These are phyloP conservation scores for Maniola hyperantus DNA, from an alignment of 2,888 invertebrate genomes.

Conservation along the genomic window DNA sequence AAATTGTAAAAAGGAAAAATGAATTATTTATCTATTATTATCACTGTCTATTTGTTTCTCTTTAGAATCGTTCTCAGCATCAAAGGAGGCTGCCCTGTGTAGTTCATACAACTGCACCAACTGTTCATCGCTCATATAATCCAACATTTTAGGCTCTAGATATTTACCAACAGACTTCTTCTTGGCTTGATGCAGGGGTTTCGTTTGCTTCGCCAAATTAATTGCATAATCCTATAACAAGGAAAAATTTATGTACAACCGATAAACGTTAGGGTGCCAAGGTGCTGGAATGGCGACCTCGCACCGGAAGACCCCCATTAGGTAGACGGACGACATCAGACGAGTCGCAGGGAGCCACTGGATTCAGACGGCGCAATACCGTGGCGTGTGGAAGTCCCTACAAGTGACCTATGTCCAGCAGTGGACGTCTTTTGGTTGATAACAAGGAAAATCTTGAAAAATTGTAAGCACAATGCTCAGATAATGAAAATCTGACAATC, in stretches of 20 bases:
- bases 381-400: no score
- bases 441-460: no score
- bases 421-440: no score
- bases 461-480: no score
- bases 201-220: constrained; percentile 88
- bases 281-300: no score
- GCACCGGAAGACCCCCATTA: no score
- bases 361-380: no score
- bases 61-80: constrained; percentile 26
- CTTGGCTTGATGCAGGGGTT: constrained; percentile 83
- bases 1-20: background rate
- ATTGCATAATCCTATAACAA: constrained; percentile 88
- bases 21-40: constrained; percentile 21
- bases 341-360: no score
- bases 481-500: no score
- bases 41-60: constrained; percentile 22
- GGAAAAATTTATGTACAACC: background rate
- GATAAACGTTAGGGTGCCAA: no score
- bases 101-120: constrained; percentile 92
- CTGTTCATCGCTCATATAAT: constrained; percentile 91
- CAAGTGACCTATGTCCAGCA: no score
- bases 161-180: constrained; percentile 84
- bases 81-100: constrained; percentile 83
- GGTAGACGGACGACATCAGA: no score
- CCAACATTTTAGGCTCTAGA: constrained; percentile 84